Evolutionary conservation across 2,113 vertebrate species (phyloP).

Genomic region (Nannospalax galili): DNA sequence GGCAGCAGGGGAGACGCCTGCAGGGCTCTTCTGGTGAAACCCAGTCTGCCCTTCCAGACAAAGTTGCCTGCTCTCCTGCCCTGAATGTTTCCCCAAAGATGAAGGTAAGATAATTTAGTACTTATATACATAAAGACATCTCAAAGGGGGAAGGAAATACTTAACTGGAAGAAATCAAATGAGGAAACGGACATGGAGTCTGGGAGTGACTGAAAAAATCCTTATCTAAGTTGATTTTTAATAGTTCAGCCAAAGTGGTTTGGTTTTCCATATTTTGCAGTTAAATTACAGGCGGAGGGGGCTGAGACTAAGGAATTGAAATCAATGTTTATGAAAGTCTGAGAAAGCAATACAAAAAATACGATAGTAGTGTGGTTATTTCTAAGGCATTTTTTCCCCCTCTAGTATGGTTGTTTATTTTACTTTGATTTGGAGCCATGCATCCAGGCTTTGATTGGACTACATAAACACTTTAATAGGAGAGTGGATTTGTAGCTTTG

Average conservation of each 20-base stretch:
- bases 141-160: constrained; percentile 11
- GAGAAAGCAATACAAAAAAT: background rate
- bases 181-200: background rate
- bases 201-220: background rate
- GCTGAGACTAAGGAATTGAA: background rate
- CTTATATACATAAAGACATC: constrained; percentile 65
- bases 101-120: constrained; percentile 84
- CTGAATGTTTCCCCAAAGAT: constrained; percentile 76
- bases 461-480: background rate
- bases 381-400: background rate
- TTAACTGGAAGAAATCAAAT: constrained; percentile 43
- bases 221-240: constrained; percentile 24
- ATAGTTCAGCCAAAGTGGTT: constrained; percentile 12
- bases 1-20: constrained; percentile 50
- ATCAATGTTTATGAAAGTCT: constrained; percentile 6
- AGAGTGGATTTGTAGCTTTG: background rate
- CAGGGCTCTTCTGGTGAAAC: constrained; percentile 67
- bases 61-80: constrained; percentile 61
- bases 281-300: background rate
- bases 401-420: background rate
- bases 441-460: background rate
- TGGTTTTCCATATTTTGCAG: background rate
- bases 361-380: background rate
- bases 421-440: constrained; percentile 11
- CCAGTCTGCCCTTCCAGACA: background rate